Evolutionary conservation across 2,113 vertebrate species (phyloP).

Genomic region (Crocuta crocuta): DNA sequence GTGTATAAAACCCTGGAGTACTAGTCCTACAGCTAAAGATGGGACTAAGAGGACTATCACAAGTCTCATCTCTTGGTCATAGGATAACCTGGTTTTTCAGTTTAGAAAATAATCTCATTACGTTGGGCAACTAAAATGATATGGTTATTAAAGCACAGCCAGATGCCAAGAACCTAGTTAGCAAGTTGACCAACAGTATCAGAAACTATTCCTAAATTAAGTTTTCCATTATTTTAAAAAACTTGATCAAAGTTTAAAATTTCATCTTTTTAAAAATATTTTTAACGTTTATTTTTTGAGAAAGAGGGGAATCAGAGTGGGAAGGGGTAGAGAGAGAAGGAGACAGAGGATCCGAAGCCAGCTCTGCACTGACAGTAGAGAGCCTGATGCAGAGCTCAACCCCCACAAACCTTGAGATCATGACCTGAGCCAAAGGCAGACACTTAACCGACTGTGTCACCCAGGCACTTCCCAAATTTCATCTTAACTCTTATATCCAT

Average conservation of each 20-base stretch:
- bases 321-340: no score
- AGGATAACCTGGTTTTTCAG: background rate
- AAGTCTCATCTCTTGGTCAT: background rate
- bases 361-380: no score
- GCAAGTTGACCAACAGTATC: background rate
- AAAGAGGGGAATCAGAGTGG: no score
- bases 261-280: background rate
- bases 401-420: no score
- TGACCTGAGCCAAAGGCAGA: no score
- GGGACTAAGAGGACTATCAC: background rate
- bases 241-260: background rate
- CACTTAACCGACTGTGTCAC: no score
- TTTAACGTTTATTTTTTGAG: no score
- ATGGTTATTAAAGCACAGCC: background rate
- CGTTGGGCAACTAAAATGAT: background rate
- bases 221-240: conserved; percentile 38
- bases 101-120: conserved; percentile 46
- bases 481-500: background rate
- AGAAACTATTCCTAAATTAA: conserved; percentile 4
- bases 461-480: background rate
- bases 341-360: no score
- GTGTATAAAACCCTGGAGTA: background rate
- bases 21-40: background rate
- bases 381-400: no score
- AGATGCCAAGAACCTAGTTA: background rate